Base-by-base conservation (phyloP, 2,113 vertebrate genomes). In the Microcebus ravelobensis region DNA sequence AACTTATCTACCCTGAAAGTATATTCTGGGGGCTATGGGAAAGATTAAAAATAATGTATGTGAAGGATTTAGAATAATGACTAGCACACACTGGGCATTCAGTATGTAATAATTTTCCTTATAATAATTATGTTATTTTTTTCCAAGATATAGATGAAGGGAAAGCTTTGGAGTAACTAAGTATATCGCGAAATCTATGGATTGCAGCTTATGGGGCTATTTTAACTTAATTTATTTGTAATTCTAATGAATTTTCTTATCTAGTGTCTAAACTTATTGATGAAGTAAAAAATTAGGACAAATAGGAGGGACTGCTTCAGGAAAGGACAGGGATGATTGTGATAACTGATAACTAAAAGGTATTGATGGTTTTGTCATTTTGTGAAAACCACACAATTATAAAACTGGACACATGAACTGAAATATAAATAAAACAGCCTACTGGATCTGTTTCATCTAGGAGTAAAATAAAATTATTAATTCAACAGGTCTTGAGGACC, bases 1-100 rank as follows among this genome's bases (percentile, higher is more conserved):
- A 31, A 39, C 7, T 42, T 63, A 57, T 0, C 17, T 76, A 34
- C 17, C 90, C 73, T 87, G 18, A 59, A 90, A 74, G 10, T 12
- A 45, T 21, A 84, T n/a, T 83, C 27, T 90, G 36, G 59, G 79
- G 74, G 25, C 73, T 63, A 82, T 76, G 42, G 25, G 73, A 85
- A 94, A 87, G 3, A 65, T 76, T 85, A 59, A 42, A 90, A 97
- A 82, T 76, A 45, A 79, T 68, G 3, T 50, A 68, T 48, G 2
- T 50, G 45, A 88, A 90, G 13, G 20, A 55, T 85, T 94, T 94
- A 29, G 67, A 95, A 73, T 93, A 85, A 73, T 85, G 76, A 81
- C 76, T 82, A 36, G 5, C 23, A 87, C n/a, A 89, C 2, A 55
- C 21, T 39, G 12, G 17, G 2, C 5, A 21, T 83, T 96, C 9